These are phyloP conservation scores for Esperia sulphurella DNA, from an alignment of 2,888 invertebrate genomes.

Conservation along the genomic window DNA sequence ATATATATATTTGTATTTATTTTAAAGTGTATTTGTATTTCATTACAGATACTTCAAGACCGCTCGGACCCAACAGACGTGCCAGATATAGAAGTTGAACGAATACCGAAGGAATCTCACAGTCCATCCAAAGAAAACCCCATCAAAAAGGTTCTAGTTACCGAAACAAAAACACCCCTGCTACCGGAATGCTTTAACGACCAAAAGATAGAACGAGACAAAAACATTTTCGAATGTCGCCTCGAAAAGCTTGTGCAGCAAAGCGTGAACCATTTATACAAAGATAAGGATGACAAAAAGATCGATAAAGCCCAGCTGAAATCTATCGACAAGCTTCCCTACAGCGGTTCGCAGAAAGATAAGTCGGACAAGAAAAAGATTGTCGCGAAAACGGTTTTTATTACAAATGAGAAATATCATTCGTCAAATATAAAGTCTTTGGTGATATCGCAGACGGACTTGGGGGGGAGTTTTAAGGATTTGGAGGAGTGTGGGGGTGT, in stretches of 20 bases:
- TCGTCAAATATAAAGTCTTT: constrained; percentile 34
- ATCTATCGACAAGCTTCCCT: too few species aligned
- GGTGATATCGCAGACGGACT: constrained; percentile 22
- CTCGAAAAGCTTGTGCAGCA: constrained; percentile 65
- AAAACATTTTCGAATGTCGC: constrained; percentile 57
- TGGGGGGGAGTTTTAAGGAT: constrained; percentile 10
- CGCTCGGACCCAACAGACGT: constrained; percentile 47
- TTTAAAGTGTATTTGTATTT: not conserved
- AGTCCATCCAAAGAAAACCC: constrained; percentile 14
- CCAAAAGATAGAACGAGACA: constrained; percentile 22
- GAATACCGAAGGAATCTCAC: constrained; percentile 31
- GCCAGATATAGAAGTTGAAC: constrained; percentile 37
- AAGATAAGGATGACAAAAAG: constrained; percentile 25
- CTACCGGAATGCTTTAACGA: constrained; percentile 32
- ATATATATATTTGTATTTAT: not conserved
- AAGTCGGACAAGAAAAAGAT: constrained; percentile 36
- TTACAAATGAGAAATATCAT: constrained; percentile 35
- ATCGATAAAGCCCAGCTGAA: too few species aligned
- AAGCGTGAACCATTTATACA: constrained; percentile 65
- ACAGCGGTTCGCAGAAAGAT: too few species aligned
- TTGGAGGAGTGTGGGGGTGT: constrained; percentile 40
- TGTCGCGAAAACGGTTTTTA: constrained; percentile 64
- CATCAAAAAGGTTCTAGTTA: constrained; percentile 17
- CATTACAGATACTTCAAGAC: constrained; percentile 47
- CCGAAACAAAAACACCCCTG: constrained; percentile 30